Percentiles rank a stretch among this genome's conserved stretches.
Conservation (phyloP, 2,888 invertebrate genomes). For the Hirtodrosophila histrioides region DNA sequence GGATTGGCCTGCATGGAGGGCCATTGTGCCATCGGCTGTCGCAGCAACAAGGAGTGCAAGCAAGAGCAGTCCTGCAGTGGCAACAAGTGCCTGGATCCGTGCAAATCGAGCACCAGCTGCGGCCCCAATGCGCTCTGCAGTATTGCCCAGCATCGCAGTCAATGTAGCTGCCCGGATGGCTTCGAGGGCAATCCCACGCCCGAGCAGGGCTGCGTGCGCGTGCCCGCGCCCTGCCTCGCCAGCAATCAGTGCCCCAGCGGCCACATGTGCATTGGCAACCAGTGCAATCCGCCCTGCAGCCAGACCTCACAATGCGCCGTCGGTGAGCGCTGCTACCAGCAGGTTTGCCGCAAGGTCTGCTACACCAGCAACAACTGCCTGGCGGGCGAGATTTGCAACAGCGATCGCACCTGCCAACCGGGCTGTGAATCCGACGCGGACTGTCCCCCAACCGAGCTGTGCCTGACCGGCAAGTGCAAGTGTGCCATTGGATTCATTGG, state of each 20-base stretch:
- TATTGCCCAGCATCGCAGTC: slow-evolving; percentile 89
- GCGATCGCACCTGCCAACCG: slow-evolving; percentile 90
- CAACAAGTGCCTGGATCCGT: slow-evolving; percentile 93
- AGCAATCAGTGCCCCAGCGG: slow-evolving; percentile 90
- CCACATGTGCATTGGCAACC: slow-evolving; percentile 91
- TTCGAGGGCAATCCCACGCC: slow-evolving; percentile 95
- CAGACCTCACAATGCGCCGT: slow-evolving; percentile 91
- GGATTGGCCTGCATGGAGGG: slow-evolving; percentile 93
- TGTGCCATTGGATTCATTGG: slow-evolving; percentile 91
- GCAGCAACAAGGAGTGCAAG: slow-evolving; percentile 92
- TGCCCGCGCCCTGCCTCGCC: slow-evolving; percentile 88
- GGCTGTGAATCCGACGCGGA: slow-evolving; percentile 93
- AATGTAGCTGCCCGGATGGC: slow-evolving; percentile 92
- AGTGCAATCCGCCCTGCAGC: slow-evolving; percentile 91
- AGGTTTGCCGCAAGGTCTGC: slow-evolving; percentile 93
- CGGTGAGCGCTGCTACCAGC: slow-evolving; percentile 92
- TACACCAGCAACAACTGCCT: slow-evolving; percentile 95
- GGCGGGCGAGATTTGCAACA: slow-evolving; percentile 94
- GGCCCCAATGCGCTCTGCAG: slow-evolving; percentile 94
- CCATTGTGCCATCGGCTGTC: slow-evolving; percentile 92
- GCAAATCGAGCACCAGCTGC: slow-evolving; percentile 90
- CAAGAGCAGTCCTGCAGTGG: slow-evolving; percentile 92
- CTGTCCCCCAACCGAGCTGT: slow-evolving; percentile 91
- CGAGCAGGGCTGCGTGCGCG: slow-evolving; percentile 94
- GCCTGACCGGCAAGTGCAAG: slow-evolving; percentile 89